These are phyloP conservation scores for Osmoderma eremita DNA, from an alignment of 2,888 invertebrate genomes.

Conservation along the genomic window DNA sequence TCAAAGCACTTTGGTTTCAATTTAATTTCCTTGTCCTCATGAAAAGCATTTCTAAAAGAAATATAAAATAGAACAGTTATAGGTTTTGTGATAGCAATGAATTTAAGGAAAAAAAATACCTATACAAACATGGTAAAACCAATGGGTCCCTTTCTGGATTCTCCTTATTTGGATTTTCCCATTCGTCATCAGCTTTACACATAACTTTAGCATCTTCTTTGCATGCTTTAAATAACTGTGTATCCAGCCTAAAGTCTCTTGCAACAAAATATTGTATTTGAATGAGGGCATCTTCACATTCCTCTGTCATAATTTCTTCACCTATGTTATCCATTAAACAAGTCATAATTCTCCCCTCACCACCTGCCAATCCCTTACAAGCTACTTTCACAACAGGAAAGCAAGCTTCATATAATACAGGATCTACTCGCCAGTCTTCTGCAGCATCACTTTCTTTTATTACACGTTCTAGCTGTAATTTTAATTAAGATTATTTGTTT, in stretches of 20 bases:
- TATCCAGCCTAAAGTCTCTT: slow-evolving; percentile 92
- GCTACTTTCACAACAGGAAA: slow-evolving; percentile 83
- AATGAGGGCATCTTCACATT: slow-evolving; percentile 90
- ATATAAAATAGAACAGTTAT: neutral
- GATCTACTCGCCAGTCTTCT: slow-evolving; percentile 96
- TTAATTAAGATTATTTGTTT: no score
- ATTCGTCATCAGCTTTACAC: slow-evolving; percentile 82
- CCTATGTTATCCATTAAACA: slow-evolving; percentile 95
- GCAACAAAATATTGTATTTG: slow-evolving; percentile 98
- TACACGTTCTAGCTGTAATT: slow-evolving; percentile 75
- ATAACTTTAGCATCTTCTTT: slow-evolving; percentile 84
- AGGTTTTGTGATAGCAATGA: neutral
- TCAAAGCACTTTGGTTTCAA: slow-evolving; percentile 72
- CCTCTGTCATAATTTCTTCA: slow-evolving; percentile 82
- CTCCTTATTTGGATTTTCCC: slow-evolving; percentile 74
- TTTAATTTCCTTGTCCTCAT: slow-evolving; percentile 61
- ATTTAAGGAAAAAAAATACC: slow-evolving; percentile 59
- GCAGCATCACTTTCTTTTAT: slow-evolving; percentile 91
- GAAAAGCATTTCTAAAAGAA: slow-evolving; percentile 76
- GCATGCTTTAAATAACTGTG: slow-evolving; percentile 88
- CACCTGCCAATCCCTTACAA: slow-evolving; percentile 78
- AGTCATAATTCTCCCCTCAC: slow-evolving; percentile 86
- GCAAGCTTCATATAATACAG: slow-evolving; percentile 86
- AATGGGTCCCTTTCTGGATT: slow-evolving; percentile 84
- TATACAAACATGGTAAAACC: slow-evolving; percentile 90